These are phyloP conservation scores for Ormia ochracea DNA, from an alignment of 2,888 invertebrate genomes.

Conservation along the genomic window DNA sequence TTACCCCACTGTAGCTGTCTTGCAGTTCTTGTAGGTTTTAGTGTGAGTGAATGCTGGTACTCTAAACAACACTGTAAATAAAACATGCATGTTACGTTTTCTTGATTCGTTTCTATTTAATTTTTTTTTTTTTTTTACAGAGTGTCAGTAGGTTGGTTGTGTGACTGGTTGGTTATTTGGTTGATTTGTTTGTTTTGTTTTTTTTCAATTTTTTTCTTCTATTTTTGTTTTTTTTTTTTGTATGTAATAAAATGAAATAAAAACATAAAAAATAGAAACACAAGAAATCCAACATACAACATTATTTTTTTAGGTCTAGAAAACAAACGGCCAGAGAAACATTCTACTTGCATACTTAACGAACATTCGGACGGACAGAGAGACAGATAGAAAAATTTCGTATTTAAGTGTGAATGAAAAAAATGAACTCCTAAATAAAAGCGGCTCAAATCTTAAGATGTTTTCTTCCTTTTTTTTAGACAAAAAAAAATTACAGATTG, in stretches of 20 bases:
- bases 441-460: conserved; percentile 58
- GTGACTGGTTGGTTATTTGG: conserved; percentile 56
- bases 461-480: conserved; percentile 13
- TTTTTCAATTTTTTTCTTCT: too few species aligned
- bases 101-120: conserved; percentile 10
- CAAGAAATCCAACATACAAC: conserved; percentile 13
- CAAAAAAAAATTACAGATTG: background rate
- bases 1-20: background rate
- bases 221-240: conserved; percentile 44
- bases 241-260: conserved; percentile 21
- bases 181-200: conserved; percentile 52
- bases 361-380: background rate
- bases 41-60: conserved; percentile 19
- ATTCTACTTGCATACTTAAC: conserved; percentile 36
- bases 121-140: conserved; percentile 11
- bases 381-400: conserved; percentile 35
- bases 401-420: conserved; percentile 59
- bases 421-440: conserved; percentile 53
- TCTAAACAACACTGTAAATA: conserved; percentile 31
- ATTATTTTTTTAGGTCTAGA: conserved; percentile 24
- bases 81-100: conserved; percentile 58
- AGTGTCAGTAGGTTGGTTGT: conserved; percentile 59
- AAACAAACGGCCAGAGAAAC: conserved; percentile 21
- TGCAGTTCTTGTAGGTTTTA: background rate
- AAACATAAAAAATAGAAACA: background rate